These are phyloP conservation scores for Nudaria mundana DNA, from an alignment of 2,888 invertebrate genomes.

Conservation along the genomic window DNA sequence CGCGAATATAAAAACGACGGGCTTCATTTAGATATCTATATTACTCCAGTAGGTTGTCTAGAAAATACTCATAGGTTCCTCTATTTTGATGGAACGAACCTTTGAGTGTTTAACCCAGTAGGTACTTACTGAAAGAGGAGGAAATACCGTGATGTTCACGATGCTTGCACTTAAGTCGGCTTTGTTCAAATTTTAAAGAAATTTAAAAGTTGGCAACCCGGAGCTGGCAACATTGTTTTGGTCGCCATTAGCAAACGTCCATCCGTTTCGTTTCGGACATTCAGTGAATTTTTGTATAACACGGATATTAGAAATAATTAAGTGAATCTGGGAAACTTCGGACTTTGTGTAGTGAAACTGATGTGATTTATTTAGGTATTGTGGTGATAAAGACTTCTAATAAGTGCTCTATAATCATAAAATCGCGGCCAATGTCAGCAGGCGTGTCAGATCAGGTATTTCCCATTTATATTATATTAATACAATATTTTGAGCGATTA, in stretches of 20 bases:
- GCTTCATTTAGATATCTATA: too few species aligned
- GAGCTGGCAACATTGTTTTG: constrained; percentile 46
- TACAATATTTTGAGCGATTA: constrained; percentile 35
- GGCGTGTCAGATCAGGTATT: constrained; percentile 95
- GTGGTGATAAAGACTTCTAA: constrained; percentile 68
- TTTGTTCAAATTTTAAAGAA: too few species aligned
- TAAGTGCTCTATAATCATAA: constrained; percentile 77
- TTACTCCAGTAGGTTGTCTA: too few species aligned
- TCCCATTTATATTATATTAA: constrained; percentile 55
- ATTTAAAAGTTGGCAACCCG: constrained; percentile 30
- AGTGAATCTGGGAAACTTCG: constrained; percentile 62
- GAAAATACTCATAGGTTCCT: too few species aligned
- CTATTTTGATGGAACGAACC: too few species aligned
- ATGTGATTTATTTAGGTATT: constrained; percentile 73
- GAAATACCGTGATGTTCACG: too few species aligned
- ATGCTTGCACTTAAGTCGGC: too few species aligned
- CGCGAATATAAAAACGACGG: too few species aligned
- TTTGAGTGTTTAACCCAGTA: too few species aligned
- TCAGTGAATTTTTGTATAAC: constrained; percentile 57
- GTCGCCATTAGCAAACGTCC: constrained; percentile 73
- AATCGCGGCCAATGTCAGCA: constrained; percentile 92
- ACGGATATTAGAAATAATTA: constrained; percentile 57
- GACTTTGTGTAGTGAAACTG: constrained; percentile 74
- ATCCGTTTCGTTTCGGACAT: constrained; percentile 68
- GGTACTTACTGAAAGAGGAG: too few species aligned